Base-by-base conservation (phyloP, 2,888 invertebrate species). In the Drymonia ruficornis region DNA sequence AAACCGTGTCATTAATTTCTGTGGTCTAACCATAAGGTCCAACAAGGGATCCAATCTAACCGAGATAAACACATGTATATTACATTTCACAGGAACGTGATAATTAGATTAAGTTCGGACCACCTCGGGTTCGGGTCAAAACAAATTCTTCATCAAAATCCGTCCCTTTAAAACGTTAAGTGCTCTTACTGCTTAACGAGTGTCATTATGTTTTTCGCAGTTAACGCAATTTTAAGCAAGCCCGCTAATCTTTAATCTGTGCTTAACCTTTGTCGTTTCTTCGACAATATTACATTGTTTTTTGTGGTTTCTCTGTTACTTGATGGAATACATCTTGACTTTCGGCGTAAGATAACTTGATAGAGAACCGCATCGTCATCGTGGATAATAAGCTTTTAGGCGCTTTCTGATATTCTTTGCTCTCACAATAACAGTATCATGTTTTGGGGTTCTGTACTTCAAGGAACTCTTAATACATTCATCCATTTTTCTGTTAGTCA, bases 21-120 rank as follows among this genome's bases (percentile, higher is more conserved):
- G 23, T 7, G 23, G 23, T 23, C 1, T 23, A 23, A 23, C 23
- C 7, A 23, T 23, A 23, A 7, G 23, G 23, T 23, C 23, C 7
- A 23, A 23, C 23, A 23, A 23, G 23, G 23, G 23, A 23, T 23
- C 23, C 23, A 23, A 23, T 23, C 23, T 23, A 23, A 23, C 23
- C 23, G 23, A 49, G 52, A 55, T 55, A 59, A 57, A 43, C 52
- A 53, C 64, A 54, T 67, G 58, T 55, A 40, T 46, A 57, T 50
- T 51, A 56, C 52, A 55, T 62, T 56, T 55, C 50, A 58, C 56
- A 59, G 54, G 54, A 55, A 59, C 67, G 62, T 62, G 50, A 59
- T 71, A 75, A 75, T 74, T 70, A 71, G 55, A 71, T 74, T 73
- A 53, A 63, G 65, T 68, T 68, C 59, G 59, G 61, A 56, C 57